Base-by-base conservation (phyloP, 2,113 vertebrate species). In the Meleagris gallopavo region DNA sequence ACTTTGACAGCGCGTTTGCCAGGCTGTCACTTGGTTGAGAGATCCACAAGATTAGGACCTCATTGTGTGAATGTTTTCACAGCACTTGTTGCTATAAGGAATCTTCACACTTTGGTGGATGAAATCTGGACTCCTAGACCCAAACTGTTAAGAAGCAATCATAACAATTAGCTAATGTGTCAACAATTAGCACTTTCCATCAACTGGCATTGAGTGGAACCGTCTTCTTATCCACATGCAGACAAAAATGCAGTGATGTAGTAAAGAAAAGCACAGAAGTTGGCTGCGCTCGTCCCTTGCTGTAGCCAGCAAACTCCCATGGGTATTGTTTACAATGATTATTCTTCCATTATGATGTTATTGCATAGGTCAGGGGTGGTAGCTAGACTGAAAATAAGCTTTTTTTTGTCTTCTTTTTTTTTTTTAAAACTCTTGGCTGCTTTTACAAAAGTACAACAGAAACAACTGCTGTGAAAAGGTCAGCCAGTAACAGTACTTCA, bases 91-190 rank as follows among this genome's bases (percentile, higher is more conserved):
- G 97, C 97, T 97, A 95, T 98, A 98, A 98, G 98, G 96, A 97
- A 98, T 98, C 98, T 98, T 98, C 98, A 98, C 95, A 93, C 96
- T 96, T 98, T 97, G 95, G 93, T 95, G 97, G 98, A 98, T 98
- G 97, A 97, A 96, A 98, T 98, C 98, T 98, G 97, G 97, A 97
- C 96, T 98, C 97, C 95, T 94, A 89, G 96, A 97, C 97, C 93
- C 93, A 97, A 98, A 98, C 97, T 97, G 97, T 97, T 97, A 97
- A 97, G 97, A 97, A 98, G 98, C 98, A 98, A 99, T 98, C 97
- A 98, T 97, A 98, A 98, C 98, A 98, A 98, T 98, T 98, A 98
- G 98, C 97, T 98, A 98, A 98, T 98, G 97, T 98, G 98, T 98
- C 97, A 98, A 97, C 98, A 98, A 98, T 98, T 98, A 98, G 97